Evolutionary conservation across 2,888 invertebrate species (phyloP).

Genomic region (Epirrhoe alternata): DNA sequence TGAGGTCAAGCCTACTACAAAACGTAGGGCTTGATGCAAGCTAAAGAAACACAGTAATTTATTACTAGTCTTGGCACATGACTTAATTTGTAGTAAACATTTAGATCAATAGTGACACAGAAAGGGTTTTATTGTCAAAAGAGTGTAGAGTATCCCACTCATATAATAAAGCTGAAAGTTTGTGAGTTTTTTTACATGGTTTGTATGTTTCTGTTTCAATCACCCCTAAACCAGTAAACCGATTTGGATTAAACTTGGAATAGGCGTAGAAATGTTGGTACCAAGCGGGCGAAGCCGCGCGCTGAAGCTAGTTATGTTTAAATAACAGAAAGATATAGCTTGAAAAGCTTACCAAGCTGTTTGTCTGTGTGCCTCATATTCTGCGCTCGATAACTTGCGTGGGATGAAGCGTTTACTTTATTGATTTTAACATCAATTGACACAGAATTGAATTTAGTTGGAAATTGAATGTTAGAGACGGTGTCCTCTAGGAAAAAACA

Average conservation of each 20-base stretch:
- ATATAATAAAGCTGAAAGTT: too few species aligned
- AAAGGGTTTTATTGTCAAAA: too few species aligned
- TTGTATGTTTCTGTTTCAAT: too few species aligned
- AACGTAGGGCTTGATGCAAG: background rate
- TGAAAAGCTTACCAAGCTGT: background rate
- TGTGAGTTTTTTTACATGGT: too few species aligned
- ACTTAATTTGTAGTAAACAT: background rate
- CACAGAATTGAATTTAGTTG: conserved; percentile 16
- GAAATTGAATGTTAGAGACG: conserved; percentile 8
- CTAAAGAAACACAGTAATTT: background rate
- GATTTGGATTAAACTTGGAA: too few species aligned
- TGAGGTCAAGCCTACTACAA: background rate
- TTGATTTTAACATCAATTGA: conserved; percentile 24
- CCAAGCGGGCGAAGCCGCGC: too few species aligned
- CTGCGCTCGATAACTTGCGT: conserved; percentile 11
- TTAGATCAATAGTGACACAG: too few species aligned
- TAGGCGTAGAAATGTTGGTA: too few species aligned
- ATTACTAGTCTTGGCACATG: background rate
- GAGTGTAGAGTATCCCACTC: too few species aligned
- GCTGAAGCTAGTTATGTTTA: too few species aligned
- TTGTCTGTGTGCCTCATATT: background rate
- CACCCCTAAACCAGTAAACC: too few species aligned
- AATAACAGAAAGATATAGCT: too few species aligned
- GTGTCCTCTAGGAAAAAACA: background rate
- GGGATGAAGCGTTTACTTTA: conserved; percentile 17